phyloP scores from a whole-genome alignment of 2,797 vertebrate species.

The Anas bernieri region DNA sequence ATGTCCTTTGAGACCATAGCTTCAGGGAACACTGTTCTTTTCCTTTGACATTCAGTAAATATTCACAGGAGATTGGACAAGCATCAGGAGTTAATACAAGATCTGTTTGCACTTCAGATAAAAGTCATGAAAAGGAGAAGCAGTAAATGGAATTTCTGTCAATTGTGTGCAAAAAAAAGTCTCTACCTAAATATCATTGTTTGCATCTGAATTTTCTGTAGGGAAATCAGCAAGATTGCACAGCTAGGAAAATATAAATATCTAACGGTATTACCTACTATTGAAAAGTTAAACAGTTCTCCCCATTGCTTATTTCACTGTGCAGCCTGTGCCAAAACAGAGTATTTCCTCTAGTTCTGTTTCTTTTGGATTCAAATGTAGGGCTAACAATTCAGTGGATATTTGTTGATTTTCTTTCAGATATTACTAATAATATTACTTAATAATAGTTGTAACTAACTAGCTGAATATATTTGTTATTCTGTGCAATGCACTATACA shows the following conservation, averaged over 20 bases:
- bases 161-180: background rate
- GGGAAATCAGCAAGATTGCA: background rate
- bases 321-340: background rate
- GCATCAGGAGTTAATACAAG: background rate
- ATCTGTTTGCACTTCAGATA: slow-evolving; percentile 2
- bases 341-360: background rate
- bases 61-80: background rate
- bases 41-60: slow-evolving; percentile 24
- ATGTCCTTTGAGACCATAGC: background rate
- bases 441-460: background rate
- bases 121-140: background rate
- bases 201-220: background rate
- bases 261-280: background rate
- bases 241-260: background rate
- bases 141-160: background rate
- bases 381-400: background rate
- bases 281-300: background rate
- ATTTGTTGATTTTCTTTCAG: background rate
- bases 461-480: background rate
- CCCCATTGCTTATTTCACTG: background rate
- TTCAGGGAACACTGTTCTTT: background rate
- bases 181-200: background rate
- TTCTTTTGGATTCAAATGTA: background rate
- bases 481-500: background rate
- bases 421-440: background rate